Evolutionary conservation across 1,140 invertebrate genomes (phyloP).

Genomic region (Samia ricini): DNA sequence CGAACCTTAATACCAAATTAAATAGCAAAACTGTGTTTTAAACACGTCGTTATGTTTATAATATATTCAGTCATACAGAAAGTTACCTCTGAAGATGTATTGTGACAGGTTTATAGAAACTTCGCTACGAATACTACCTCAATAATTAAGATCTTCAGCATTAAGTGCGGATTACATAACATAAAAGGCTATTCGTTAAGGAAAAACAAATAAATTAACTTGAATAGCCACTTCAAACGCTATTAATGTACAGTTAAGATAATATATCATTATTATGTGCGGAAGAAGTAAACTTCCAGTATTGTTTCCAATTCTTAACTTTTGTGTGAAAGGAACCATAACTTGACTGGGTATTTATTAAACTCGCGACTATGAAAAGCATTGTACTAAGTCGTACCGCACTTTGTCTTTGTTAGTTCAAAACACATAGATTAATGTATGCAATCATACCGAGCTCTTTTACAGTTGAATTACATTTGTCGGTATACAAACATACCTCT

Average conservation of each 20-base stretch:
- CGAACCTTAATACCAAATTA: not conserved
- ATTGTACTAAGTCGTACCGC: constrained; percentile 5
- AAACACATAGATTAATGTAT: constrained; percentile 34
- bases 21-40: not conserved
- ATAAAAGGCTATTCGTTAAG: constrained; percentile 45
- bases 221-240: constrained; percentile 41
- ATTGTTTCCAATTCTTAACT: constrained; percentile 8
- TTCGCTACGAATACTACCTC: constrained; percentile 16
- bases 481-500: constrained; percentile 21
- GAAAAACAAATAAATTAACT: constrained; percentile 64
- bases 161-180: constrained; percentile 32
- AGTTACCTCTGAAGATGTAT: constrained; percentile 1
- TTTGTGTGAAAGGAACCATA: constrained; percentile 1
- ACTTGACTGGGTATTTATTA: not conserved
- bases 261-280: constrained; percentile 49
- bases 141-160: constrained; percentile 33
- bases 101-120: not conserved
- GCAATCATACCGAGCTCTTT: constrained; percentile 18
- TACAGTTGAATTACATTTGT: constrained; percentile 23
- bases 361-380: not conserved
- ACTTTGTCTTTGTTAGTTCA: constrained; percentile 27
- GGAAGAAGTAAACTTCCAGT: constrained; percentile 40
- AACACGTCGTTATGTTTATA: not conserved
- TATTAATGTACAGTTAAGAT: constrained; percentile 43
- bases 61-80: not conserved